phyloP scores from a whole-genome alignment of 2,797 vertebrate genomes.

The Clarias laeviceps region DNA sequence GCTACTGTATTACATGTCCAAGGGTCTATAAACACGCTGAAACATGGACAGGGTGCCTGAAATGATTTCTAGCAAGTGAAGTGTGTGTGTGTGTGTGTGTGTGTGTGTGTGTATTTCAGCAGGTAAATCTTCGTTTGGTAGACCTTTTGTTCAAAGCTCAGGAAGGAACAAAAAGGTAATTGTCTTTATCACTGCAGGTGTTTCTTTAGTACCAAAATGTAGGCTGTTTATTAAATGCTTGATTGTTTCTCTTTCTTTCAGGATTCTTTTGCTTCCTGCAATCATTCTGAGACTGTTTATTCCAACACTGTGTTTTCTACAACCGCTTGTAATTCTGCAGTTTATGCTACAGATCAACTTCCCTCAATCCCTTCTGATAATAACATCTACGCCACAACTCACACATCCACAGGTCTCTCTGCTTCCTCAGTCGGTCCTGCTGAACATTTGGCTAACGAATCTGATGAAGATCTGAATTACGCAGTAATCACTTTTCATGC shows the following conservation, averaged over 20 bases:
- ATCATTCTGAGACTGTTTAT: no score
- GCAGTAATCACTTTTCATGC: background rate
- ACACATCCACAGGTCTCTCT: background rate
- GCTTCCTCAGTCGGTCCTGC: background rate
- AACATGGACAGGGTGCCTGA: no score
- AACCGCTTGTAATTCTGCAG: background rate
- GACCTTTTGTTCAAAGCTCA: background rate
- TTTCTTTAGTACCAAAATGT: background rate
- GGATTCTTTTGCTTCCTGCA: no score
- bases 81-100: background rate
- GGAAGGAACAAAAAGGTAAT: background rate
- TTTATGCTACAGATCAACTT: background rate
- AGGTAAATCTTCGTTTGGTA: background rate
- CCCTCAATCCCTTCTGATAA: background rate
- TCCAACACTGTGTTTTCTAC: no score
- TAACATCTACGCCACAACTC: background rate
- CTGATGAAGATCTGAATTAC: background rate
- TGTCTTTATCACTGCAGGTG: background rate
- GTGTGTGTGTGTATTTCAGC: background rate
- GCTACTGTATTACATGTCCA: no score
- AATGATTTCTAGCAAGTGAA: no score
- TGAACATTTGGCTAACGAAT: background rate
- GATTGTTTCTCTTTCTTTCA: no score
- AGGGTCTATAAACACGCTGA: no score
- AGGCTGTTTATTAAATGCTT: no score